Evolutionary conservation across 2,797 vertebrate genomes (phyloP).

Genomic region (Perodicticus potto): DNA sequence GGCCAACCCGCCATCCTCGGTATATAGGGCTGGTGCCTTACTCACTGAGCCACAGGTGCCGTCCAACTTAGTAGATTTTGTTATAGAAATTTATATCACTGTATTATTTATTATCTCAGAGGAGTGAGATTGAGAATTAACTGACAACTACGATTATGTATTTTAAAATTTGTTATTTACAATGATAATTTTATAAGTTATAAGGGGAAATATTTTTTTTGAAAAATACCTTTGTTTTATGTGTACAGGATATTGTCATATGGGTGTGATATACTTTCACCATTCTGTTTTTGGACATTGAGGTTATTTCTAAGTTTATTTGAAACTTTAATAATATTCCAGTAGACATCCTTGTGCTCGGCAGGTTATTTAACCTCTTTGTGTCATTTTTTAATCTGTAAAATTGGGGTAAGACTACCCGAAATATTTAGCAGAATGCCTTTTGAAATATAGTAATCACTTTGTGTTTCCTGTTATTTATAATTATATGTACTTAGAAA

Average conservation of each 20-base stretch:
- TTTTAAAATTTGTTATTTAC: constrained; percentile 7
- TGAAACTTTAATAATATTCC: constrained; percentile 3
- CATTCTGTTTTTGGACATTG: constrained; percentile 16
- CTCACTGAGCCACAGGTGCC: too few relatives aligned
- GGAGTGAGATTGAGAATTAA: neutral
- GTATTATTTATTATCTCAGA: neutral
- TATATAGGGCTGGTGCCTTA: too few relatives aligned
- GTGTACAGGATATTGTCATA: neutral
- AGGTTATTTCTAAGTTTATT: constrained; percentile 3
- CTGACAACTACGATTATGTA: neutral
- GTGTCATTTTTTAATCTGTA: constrained; percentile 24
- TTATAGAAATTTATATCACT: constrained; percentile 28
- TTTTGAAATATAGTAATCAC: constrained; percentile 9
- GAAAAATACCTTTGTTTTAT: neutral
- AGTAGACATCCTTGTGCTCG: neutral
- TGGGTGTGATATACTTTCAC: neutral
- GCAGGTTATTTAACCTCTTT: neutral
- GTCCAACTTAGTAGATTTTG: neutral
- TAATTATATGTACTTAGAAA: neutral
- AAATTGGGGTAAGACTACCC: constrained; percentile 1
- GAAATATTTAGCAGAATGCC: constrained; percentile 5
- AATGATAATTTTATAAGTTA: neutral
- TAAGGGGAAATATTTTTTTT: constrained; percentile 11
- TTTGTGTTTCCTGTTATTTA: constrained; percentile 39
- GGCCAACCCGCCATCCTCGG: too few relatives aligned